Evolutionary conservation across 2,888 invertebrate species (phyloP).

Genomic region (Belgica antarctica): DNA sequence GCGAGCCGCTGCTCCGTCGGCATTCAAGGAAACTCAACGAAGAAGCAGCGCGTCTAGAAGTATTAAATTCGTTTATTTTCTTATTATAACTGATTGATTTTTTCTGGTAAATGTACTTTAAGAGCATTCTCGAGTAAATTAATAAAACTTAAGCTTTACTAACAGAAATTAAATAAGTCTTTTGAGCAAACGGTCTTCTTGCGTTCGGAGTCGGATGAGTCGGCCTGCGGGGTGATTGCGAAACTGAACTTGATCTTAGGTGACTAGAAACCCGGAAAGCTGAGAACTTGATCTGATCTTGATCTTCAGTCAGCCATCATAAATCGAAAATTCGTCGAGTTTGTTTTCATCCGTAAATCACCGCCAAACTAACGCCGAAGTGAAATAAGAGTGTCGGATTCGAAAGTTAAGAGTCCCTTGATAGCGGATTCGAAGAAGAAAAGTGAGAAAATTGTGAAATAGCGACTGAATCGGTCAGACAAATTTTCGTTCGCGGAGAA

Average conservation of each 20-base stretch:
- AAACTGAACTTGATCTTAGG: too few relatives aligned
- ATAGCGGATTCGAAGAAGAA: too few relatives aligned
- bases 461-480: too few relatives aligned
- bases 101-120: constrained; percentile 17
- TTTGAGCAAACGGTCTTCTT: too few relatives aligned
- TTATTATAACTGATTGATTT: not conserved
- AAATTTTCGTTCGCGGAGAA: too few relatives aligned
- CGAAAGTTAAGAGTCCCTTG: too few relatives aligned
- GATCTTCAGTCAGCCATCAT: not conserved
- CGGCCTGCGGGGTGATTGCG: too few relatives aligned
- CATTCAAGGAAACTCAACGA: constrained; percentile 55
- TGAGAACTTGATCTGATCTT: not conserved
- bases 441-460: not conserved
- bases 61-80: constrained; percentile 19
- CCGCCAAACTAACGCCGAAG: not conserved
- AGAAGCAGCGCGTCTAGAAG: constrained; percentile 51
- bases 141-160: constrained; percentile 13
- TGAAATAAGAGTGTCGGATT: not conserved
- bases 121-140: not conserved
- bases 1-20: constrained; percentile 53
- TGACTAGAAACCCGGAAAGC: not conserved
- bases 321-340: not conserved
- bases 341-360: not conserved
- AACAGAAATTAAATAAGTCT: too few relatives aligned
- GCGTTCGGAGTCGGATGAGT: too few relatives aligned